These are phyloP conservation scores for Caenorhabditis briggsae DNA, from an alignment of 1,140 invertebrate genomes.

Conservation along the genomic window DNA sequence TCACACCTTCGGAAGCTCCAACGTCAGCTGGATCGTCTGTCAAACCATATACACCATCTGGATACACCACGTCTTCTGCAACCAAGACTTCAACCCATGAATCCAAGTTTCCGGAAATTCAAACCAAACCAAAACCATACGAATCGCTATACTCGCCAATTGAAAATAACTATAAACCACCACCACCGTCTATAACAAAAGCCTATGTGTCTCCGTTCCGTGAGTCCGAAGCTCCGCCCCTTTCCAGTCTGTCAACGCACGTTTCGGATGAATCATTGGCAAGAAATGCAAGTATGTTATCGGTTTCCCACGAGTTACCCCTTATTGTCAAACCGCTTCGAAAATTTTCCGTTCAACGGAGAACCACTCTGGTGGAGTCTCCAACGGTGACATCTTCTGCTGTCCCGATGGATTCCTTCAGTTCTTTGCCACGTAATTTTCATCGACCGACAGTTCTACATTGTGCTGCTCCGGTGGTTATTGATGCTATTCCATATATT, in stretches of 20 bases:
- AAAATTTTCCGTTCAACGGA: not conserved
- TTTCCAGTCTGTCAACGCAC: not conserved
- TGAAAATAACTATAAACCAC: not conserved
- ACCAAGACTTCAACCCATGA: not conserved
- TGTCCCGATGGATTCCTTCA: not conserved
- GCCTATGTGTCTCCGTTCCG: constrained; percentile 7
- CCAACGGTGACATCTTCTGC: not conserved
- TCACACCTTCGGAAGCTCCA: not conserved
- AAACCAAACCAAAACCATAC: not conserved
- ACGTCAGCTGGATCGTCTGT: not conserved
- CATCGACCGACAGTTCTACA: constrained; percentile 47
- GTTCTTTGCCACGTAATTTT: constrained; percentile 4
- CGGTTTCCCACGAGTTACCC: constrained; percentile 55
- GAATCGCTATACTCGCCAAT: not conserved
- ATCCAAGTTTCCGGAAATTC: constrained; percentile 3
- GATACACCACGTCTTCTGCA: not conserved
- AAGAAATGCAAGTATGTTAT: not conserved
- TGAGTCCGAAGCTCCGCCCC: constrained; percentile 5
- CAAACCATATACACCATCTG: not conserved
- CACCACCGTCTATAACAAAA: constrained; percentile 1
- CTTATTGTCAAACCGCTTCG: constrained; percentile 54
- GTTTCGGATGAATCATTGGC: constrained; percentile 35
- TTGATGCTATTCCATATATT: constrained; percentile 53
- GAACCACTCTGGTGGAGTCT: constrained; percentile 13
- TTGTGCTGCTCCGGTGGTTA: constrained; percentile 52